Evolutionary conservation across 2,113 vertebrate genomes (phyloP).

Genomic region (Lathamus discolor): DNA sequence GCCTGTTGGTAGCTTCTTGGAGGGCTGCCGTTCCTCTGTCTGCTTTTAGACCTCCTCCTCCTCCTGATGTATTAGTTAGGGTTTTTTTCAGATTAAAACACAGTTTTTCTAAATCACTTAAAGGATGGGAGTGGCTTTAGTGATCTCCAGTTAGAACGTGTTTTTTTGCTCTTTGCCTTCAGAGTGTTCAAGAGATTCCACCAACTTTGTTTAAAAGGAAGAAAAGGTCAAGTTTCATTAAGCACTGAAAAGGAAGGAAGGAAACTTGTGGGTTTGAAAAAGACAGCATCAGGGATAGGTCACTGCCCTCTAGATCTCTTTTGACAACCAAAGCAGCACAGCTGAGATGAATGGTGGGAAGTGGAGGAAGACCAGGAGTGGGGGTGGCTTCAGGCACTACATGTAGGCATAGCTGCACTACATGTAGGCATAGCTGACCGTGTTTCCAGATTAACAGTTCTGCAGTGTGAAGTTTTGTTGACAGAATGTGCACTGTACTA

Average conservation of each 20-base stretch:
- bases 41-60: neutral
- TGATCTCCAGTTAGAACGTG: rapidly evolving
- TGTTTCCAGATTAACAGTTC: neutral
- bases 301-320: neutral
- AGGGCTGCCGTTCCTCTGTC: neutral
- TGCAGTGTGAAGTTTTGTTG: neutral
- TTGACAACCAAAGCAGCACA: neutral
- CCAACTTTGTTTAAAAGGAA: neutral
- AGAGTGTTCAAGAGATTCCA: neutral
- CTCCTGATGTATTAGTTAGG: neutral
- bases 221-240: neutral
- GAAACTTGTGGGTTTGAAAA: neutral
- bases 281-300: neutral
- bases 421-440: neutral
- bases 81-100: neutral
- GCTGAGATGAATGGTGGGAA: neutral
- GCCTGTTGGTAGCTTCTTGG: neutral
- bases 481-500: rapidly evolving
- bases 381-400: neutral
- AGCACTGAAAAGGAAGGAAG: neutral
- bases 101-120: neutral
- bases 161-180: neutral
- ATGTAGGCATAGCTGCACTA: neutral
- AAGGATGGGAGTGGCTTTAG: neutral
- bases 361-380: neutral